Conservation (phyloP, 1,140 invertebrate genomes). For the Drosophila melanica region DNA sequence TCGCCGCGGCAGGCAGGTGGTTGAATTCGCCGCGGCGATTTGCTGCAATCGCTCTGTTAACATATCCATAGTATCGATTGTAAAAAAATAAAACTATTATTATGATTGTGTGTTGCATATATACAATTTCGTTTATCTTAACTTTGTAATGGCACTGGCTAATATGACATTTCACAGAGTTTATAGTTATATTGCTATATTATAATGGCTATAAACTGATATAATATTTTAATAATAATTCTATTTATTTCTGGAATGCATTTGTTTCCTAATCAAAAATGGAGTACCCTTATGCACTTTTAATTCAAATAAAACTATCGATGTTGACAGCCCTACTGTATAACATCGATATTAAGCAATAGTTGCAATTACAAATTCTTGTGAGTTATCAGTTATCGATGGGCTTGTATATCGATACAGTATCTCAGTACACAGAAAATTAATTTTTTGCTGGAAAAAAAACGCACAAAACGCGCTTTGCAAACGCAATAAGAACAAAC, state of each 20-base stretch:
- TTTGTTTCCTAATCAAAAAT: not conserved
- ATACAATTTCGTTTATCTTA: too few relatives aligned
- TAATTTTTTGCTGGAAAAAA: conserved; percentile 59
- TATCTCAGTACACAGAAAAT: conserved; percentile 71
- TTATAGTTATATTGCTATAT: too few relatives aligned
- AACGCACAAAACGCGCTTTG: conserved; percentile 67
- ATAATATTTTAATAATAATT: too few relatives aligned
- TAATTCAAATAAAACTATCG: conserved; percentile 8
- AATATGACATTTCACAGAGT: too few relatives aligned
- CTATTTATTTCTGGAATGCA: too few relatives aligned
- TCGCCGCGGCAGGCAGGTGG: conserved; percentile 3
- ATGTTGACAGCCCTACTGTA: not conserved
- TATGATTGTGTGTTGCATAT: too few relatives aligned
- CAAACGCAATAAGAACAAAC: conserved; percentile 40
- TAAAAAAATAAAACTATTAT: too few relatives aligned
- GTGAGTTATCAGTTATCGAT: conserved; percentile 26
- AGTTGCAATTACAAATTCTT: not conserved
- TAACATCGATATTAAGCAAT: conserved; percentile 3
- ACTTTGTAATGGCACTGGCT: too few relatives aligned
- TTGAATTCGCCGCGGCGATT: conserved; percentile 22
- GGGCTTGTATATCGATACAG: conserved; percentile 40
- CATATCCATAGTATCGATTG: not conserved
- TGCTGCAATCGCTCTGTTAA: conserved; percentile 1
- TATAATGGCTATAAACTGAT: too few relatives aligned
- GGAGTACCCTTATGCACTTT: not conserved